These are phyloP conservation scores for Lophius piscatorius DNA, from an alignment of 2,113 vertebrate species.

Conservation along the genomic window DNA sequence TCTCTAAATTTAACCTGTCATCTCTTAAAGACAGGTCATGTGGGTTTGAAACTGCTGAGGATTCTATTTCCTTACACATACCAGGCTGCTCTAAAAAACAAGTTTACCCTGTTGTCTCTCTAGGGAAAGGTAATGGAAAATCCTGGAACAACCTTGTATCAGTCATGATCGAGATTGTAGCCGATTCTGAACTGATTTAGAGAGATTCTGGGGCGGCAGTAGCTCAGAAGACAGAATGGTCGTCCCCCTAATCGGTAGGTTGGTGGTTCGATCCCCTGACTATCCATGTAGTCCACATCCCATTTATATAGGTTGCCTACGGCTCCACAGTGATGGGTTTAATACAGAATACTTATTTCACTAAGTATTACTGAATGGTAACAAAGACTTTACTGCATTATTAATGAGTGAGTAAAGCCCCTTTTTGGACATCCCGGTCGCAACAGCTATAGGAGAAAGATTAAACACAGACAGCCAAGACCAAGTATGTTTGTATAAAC, in stretches of 20 bases:
- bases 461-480: not conserved
- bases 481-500: not conserved
- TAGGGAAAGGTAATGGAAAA: not conserved
- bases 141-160: not conserved
- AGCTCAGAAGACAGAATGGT: no score
- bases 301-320: no score
- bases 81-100: conserved; percentile 11
- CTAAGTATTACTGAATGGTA: no score
- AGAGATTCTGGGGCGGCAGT: no score
- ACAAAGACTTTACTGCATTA: no score
- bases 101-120: not conserved
- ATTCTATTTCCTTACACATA: conserved; percentile 43
- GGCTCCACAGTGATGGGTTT: no score
- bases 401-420: no score
- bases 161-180: not conserved
- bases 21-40: conserved; percentile 65
- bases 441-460: not conserved
- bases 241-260: no score
- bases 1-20: conserved; percentile 76
- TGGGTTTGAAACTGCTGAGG: conserved; percentile 65
- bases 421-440: not conserved
- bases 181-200: not conserved
- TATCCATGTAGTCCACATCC: no score
- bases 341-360: no score
- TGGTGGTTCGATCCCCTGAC: no score